Evolutionary conservation across 2,888 invertebrate species (phyloP).

Genomic region (Ephialtes manifestator): DNA sequence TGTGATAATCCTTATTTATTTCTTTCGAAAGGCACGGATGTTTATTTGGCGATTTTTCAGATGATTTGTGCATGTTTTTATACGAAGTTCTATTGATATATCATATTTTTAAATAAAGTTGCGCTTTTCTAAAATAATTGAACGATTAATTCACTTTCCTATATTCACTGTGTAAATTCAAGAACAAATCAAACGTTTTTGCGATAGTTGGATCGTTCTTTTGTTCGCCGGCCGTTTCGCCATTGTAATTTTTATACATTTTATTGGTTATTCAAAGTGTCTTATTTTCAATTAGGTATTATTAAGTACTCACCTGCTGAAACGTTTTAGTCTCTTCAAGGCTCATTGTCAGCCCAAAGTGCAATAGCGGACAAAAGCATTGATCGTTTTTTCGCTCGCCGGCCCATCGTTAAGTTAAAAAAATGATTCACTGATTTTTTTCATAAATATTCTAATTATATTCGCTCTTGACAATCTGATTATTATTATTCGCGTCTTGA

Average conservation of each 20-base stretch:
- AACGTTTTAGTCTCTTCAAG: too few relatives aligned
- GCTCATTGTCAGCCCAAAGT: too few relatives aligned
- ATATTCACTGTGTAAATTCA: background rate
- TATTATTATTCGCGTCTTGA: background rate
- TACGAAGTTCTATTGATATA: conserved; percentile 36
- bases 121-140: background rate
- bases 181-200: background rate
- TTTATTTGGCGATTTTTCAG: conserved; percentile 1
- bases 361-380: too few relatives aligned
- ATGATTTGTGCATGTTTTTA: conserved; percentile 27
- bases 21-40: conserved; percentile 2
- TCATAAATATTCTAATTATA: background rate
- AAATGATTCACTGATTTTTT: too few relatives aligned
- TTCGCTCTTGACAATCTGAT: background rate
- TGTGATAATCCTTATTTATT: conserved; percentile 56
- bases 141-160: background rate
- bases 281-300: too few relatives aligned
- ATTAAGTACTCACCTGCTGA: too few relatives aligned
- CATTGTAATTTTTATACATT: too few relatives aligned
- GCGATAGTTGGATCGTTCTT: background rate
- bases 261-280: too few relatives aligned
- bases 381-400: background rate
- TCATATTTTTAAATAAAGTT: conserved; percentile 48
- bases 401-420: background rate
- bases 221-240: background rate